Evolutionary conservation across 2,113 vertebrate genomes (phyloP).

Genomic region (Sceloporus undulatus): DNA sequence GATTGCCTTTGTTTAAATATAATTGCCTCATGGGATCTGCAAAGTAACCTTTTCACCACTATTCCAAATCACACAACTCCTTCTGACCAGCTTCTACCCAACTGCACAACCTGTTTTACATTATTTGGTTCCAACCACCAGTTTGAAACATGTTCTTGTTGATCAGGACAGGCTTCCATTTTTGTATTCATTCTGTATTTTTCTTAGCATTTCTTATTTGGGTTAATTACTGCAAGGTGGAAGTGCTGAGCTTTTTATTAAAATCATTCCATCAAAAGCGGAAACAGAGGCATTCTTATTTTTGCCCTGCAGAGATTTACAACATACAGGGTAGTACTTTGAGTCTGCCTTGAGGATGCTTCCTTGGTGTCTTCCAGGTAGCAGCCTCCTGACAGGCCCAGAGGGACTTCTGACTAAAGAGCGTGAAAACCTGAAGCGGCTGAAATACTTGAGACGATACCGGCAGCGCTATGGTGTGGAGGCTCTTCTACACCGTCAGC

Average conservation of each 20-base stretch:
- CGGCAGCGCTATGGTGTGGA: constrained; percentile 94
- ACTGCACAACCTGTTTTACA: not conserved
- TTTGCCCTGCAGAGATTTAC: not conserved
- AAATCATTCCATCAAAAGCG: constrained; percentile 5
- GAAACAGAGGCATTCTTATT: not conserved
- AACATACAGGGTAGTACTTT: not conserved
- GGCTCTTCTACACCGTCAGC: constrained; percentile 92
- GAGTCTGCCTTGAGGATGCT: not conserved
- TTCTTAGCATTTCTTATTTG: not conserved
- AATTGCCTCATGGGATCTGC: not conserved
- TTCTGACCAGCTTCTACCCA: not conserved
- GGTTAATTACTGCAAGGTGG: not conserved
- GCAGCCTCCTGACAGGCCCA: constrained; percentile 90
- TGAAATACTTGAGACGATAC: constrained; percentile 93
- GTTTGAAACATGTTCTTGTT: not conserved
- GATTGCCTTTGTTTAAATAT: not conserved
- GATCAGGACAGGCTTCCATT: not conserved
- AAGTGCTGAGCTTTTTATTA: not conserved
- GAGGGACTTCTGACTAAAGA: constrained; percentile 92
- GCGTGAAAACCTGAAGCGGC: constrained; percentile 89
- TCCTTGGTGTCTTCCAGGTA: constrained; percentile 76
- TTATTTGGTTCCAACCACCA: not conserved
- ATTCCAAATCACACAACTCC: not conserved
- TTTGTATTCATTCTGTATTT: not conserved
- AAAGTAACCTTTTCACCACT: not conserved